Evolutionary conservation across 2,113 vertebrate genomes (phyloP).

Genomic region (Brachypodius melanocephalos): DNA sequence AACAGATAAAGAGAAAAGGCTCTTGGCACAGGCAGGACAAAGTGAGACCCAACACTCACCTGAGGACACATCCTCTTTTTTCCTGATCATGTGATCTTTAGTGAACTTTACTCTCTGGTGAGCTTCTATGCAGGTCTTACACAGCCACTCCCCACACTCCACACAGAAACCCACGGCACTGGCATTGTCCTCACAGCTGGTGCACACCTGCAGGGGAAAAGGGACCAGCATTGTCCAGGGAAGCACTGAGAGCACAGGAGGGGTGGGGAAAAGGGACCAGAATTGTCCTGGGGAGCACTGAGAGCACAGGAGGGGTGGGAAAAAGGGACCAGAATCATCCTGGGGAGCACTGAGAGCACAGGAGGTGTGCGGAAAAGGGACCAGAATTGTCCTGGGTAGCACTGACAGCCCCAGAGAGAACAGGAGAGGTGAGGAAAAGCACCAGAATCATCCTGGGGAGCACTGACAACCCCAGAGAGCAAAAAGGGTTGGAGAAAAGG

Average conservation of each 20-base stretch:
- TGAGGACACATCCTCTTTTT: conserved; percentile 91
- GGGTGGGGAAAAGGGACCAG: background rate
- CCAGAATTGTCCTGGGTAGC: background rate
- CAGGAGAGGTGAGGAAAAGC: background rate
- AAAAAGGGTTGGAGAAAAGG: too few relatives aligned
- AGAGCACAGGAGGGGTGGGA: rapidly evolving
- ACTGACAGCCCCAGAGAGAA: too few relatives aligned
- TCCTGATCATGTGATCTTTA: conserved; percentile 96
- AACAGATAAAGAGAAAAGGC: rapidly evolving
- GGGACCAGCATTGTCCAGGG: background rate
- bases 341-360: background rate
- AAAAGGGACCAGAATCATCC: background rate
- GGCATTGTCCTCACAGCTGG: conserved; percentile 97
- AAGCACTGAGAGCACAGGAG: background rate
- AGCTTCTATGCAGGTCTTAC: conserved; percentile 97
- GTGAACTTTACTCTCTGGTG: conserved; percentile 98
- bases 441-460: rapidly evolving
- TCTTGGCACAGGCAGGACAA: background rate
- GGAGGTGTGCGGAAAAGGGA: background rate
- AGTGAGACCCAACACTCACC: conserved; percentile 72
- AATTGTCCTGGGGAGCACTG: rapidly evolving
- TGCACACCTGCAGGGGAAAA: conserved; percentile 84
- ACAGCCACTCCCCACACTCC: conserved; percentile 96
- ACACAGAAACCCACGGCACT: conserved; percentile 94
- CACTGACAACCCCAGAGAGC: background rate